Conservation (phyloP, 2,113 vertebrate species). For the Rhea pennata region DNA sequence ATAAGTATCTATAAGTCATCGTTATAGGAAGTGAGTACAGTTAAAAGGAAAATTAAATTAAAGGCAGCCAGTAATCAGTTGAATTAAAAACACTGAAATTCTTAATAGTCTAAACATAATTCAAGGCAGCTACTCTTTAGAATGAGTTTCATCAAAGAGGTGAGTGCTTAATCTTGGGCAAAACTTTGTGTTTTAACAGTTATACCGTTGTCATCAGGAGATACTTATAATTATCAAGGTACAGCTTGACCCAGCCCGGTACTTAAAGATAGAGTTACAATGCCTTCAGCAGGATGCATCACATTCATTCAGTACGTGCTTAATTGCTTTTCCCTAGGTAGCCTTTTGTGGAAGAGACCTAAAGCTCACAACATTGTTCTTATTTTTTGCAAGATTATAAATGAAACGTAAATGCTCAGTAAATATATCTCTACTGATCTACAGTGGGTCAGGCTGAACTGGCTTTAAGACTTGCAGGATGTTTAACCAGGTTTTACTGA, state of each 20-base stretch:
- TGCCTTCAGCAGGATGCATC: neutral
- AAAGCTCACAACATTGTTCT: neutral
- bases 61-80: neutral
- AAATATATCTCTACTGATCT: neutral
- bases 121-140: neutral
- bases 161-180: neutral
- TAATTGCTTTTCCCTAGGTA: neutral
- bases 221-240: neutral
- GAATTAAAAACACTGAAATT: neutral
- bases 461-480: neutral
- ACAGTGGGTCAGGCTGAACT: neutral
- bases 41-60: conserved; percentile 15
- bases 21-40: neutral
- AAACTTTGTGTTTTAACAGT: neutral
- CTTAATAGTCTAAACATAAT: neutral
- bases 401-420: neutral
- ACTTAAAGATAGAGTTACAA: neutral
- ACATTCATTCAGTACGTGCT: neutral
- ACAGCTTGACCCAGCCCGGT: neutral
- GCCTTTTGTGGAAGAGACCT: neutral
- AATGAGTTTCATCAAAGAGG: neutral
- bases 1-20: neutral
- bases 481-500: neutral
- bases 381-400: neutral
- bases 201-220: neutral